phyloP scores from a whole-genome alignment of 2,113 vertebrate species.

The Platysteira castanea region DNA sequence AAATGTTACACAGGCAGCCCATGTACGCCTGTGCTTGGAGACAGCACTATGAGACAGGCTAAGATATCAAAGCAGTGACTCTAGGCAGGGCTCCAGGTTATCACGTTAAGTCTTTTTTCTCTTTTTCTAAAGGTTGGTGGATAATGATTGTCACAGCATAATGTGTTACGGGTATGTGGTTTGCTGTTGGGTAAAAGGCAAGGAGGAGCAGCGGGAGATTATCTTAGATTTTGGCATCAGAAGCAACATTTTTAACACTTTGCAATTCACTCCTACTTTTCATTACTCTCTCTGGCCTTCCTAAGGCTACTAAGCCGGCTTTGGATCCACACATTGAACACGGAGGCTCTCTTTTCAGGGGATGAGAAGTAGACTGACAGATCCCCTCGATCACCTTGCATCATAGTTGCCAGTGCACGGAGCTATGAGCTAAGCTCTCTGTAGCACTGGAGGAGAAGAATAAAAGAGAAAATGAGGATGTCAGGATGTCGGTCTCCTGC shows the following conservation, averaged over 20 bases:
- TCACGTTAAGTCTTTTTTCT: neutral
- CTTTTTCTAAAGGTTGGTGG: neutral
- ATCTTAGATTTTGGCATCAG: neutral
- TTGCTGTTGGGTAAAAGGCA: neutral
- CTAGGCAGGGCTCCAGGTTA: neutral
- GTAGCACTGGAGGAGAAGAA: neutral
- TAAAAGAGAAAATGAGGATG: neutral
- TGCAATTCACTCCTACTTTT: neutral
- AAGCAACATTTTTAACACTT: neutral
- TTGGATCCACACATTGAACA: neutral
- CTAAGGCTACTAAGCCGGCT: neutral
- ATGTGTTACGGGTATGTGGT: fast-evolving
- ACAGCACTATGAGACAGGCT: neutral
- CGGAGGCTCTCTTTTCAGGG: neutral
- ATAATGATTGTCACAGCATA: neutral
- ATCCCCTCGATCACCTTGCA: neutral
- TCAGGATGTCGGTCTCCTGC: neutral
- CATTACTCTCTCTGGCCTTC: neutral
- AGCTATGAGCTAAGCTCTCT: neutral
- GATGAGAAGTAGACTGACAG: neutral
- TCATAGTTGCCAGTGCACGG: neutral
- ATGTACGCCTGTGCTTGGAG: neutral
- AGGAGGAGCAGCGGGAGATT: neutral
- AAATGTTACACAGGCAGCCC: neutral
- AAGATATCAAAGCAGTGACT: neutral